A percentile compares a stretch with the other conserved stretches of the same genome.
These are phyloP conservation scores for Vireo griseus DNA, from an alignment of 2,797 vertebrate genomes.

Conservation along the genomic window DNA sequence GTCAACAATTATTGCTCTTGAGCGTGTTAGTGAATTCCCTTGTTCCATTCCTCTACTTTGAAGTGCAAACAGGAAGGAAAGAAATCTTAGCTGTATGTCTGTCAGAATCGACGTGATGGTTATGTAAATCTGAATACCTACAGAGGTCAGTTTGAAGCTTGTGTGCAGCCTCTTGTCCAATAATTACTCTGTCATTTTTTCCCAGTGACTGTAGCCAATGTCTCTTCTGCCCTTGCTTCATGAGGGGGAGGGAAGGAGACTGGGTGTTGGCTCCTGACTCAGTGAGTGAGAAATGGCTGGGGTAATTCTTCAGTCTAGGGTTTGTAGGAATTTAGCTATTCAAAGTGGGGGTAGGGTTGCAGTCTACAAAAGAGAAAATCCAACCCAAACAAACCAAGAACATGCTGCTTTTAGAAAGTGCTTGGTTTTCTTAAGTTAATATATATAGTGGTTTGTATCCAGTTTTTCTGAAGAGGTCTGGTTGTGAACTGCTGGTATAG, in stretches of 20 bases:
- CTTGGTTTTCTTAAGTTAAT: background rate
- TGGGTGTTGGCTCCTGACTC: background rate
- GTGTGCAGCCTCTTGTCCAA: background rate
- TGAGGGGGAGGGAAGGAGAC: background rate
- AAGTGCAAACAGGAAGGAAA: background rate
- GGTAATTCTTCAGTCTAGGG: background rate
- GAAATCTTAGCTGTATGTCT: background rate
- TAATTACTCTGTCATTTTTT: background rate
- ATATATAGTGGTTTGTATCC: background rate
- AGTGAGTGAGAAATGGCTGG: background rate
- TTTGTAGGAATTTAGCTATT: background rate
- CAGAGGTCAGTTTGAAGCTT: background rate
- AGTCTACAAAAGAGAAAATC: background rate
- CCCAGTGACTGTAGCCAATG: background rate
- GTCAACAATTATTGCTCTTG: background rate
- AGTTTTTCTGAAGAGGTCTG: background rate
- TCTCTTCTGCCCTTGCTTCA: background rate
- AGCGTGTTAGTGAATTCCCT: background rate
- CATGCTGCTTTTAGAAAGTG: background rate
- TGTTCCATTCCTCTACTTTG: background rate
- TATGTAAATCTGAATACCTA: background rate
- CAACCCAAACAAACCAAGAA: fast-evolving
- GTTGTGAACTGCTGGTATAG: background rate
- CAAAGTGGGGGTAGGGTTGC: background rate
- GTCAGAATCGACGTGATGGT: background rate